Percentiles rank a stretch among this genome's conserved stretches.
Conservation (phyloP, 1,140 invertebrate species). For the Trinorchestia longiramus region DNA sequence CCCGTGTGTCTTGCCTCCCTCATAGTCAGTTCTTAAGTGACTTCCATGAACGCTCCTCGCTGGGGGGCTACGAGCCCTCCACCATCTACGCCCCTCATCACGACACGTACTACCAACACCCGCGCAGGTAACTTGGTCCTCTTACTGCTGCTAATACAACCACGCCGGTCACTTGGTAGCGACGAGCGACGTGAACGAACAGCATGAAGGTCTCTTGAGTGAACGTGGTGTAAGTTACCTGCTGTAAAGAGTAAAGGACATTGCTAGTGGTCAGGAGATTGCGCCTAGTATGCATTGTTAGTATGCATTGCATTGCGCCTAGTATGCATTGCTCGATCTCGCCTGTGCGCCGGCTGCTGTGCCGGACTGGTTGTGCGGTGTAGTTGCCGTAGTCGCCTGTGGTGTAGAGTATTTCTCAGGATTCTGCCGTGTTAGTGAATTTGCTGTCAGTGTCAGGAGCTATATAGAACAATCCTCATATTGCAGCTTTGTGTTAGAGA, state of each 20-base stretch:
- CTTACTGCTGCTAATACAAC: constrained; percentile 68
- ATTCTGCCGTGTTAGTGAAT: neutral
- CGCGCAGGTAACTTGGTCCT: constrained; percentile 68
- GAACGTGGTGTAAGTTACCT: no score
- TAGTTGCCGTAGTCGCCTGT: no score
- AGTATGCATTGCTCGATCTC: neutral
- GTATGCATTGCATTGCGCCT: no score
- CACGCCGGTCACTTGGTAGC: no score
- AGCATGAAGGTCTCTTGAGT: no score
- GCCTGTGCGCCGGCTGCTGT: neutral
- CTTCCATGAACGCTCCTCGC: constrained; percentile 63
- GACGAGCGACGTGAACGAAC: no score
- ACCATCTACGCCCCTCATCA: constrained; percentile 66
- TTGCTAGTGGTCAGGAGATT: no score
- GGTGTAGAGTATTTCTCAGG: no score
- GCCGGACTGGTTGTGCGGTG: neutral
- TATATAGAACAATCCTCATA: neutral
- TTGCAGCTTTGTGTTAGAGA: neutral
- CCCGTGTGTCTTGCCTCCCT: constrained; percentile 58
- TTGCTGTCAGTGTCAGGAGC: neutral
- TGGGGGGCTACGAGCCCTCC: constrained; percentile 62
- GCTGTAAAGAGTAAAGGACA: no score
- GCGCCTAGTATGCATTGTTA: no score
- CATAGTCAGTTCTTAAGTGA: constrained; percentile 64
- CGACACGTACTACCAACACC: constrained; percentile 69